phyloP scores from a whole-genome alignment of 2,797 vertebrate genomes.

The Cossypha niveicapilla region DNA sequence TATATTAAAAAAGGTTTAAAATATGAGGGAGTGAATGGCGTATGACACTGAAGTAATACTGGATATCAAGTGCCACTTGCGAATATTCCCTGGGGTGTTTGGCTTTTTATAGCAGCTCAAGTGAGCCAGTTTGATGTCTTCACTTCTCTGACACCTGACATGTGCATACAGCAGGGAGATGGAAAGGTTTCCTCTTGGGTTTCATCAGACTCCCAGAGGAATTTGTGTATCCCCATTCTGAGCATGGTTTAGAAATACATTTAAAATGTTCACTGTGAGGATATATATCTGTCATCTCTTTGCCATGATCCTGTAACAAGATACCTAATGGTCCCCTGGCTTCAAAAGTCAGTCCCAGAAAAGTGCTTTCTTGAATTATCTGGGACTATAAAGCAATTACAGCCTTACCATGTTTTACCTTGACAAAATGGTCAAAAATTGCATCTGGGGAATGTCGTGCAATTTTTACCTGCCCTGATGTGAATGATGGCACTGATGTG shows the following conservation, averaged over 20 bases:
- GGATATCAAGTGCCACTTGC: neutral
- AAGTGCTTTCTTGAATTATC: neutral
- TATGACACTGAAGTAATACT: neutral
- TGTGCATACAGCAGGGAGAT: fast-evolving
- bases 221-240: neutral
- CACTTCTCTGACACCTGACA: neutral
- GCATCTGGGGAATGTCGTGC: neutral
- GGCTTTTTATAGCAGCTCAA: neutral
- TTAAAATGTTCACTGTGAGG: neutral
- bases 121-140: neutral
- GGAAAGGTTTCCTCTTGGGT: neutral
- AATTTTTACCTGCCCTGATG: neutral
- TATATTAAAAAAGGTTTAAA: neutral
- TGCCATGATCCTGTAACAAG: neutral
- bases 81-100: neutral
- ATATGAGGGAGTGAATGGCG: fast-evolving
- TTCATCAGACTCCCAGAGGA: neutral
- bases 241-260: neutral
- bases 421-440: neutral
- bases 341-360: neutral
- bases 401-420: neutral
- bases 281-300: neutral
- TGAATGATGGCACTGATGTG: neutral
- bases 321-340: neutral
- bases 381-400: neutral